phyloP scores from a whole-genome alignment of 2,888 invertebrate genomes.

The Unio pictorum region DNA sequence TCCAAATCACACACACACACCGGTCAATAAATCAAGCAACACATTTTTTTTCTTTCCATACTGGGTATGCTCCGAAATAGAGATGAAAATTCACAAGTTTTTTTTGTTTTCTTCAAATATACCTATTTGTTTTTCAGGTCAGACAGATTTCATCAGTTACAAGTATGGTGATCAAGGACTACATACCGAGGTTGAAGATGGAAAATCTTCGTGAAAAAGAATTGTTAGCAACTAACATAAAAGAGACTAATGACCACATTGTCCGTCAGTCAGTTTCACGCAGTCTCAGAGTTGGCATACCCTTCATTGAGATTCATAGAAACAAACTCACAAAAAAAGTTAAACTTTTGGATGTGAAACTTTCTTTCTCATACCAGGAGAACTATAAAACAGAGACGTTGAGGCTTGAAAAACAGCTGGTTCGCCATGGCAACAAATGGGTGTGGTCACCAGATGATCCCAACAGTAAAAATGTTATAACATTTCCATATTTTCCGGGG shows the following conservation, averaged over 20 bases:
- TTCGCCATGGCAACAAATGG: slow-evolving; percentile 49
- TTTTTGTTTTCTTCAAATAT: no score
- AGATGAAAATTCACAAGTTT: no score
- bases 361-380: slow-evolving; percentile 48
- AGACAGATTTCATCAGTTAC: no score
- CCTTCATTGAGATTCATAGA: slow-evolving; percentile 41
- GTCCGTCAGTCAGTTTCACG: slow-evolving; percentile 40
- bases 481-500: slow-evolving; percentile 46
- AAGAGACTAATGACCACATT: slow-evolving; percentile 22
- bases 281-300: slow-evolving; percentile 32
- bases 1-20: no score
- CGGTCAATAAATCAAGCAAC: no score
- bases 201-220: no score
- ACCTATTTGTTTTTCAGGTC: no score
- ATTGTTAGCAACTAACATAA: background rate
- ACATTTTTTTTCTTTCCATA: no score
- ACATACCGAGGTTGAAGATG: no score
- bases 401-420: slow-evolving; percentile 39
- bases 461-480: slow-evolving; percentile 33
- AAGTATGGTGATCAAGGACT: no score
- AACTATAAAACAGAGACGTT: slow-evolving; percentile 41
- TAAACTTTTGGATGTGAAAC: slow-evolving; percentile 45
- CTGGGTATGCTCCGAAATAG: no score
- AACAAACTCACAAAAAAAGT: slow-evolving; percentile 47
- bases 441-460: slow-evolving; percentile 32